phyloP scores from a whole-genome alignment of 1,140 invertebrate species.

The Euglossa dilemma region DNA sequence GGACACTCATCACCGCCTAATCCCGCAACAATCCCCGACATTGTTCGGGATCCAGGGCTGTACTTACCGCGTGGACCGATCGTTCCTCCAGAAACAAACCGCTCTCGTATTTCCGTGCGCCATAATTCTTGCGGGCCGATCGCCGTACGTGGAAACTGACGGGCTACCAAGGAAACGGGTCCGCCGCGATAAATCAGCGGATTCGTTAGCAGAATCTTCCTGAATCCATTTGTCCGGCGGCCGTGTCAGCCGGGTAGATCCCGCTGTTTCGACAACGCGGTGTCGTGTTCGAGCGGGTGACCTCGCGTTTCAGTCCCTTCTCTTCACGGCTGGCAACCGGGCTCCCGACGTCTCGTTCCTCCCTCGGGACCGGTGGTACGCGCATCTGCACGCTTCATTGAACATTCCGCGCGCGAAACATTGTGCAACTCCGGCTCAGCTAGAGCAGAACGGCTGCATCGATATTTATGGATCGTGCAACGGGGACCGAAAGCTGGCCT shows the following conservation, averaged over 20 bases:
- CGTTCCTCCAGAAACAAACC: slow-evolving; percentile 32
- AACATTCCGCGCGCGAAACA: slow-evolving; percentile 70
- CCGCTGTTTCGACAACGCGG: slow-evolving; percentile 72
- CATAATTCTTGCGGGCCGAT: slow-evolving; percentile 23
- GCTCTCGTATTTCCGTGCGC: slow-evolving; percentile 42
- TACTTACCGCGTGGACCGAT: slow-evolving; percentile 21
- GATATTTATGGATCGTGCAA: slow-evolving; percentile 61
- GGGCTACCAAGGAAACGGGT: slow-evolving; percentile 3
- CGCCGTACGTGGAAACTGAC: slow-evolving; percentile 10
- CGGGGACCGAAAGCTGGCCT: slow-evolving; percentile 36
- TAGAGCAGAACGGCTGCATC: slow-evolving; percentile 47
- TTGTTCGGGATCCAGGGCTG: neutral
- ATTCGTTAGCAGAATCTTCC: slow-evolving; percentile 73
- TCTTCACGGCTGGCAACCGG: neutral
- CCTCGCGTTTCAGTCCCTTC: slow-evolving; percentile 55
- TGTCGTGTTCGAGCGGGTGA: slow-evolving; percentile 72
- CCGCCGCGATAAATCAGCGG: slow-evolving; percentile 70
- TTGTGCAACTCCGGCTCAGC: slow-evolving; percentile 52
- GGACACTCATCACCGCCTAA: slow-evolving; percentile 15
- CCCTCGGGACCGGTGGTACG: slow-evolving; percentile 28
- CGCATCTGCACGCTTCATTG: slow-evolving; percentile 72
- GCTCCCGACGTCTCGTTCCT: slow-evolving; percentile 37
- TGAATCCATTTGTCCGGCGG: slow-evolving; percentile 59
- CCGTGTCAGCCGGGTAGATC: slow-evolving; percentile 58
- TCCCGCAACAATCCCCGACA: neutral